Evolutionary conservation across 2,888 invertebrate species (phyloP).

Genomic region (Synanthedon myopaeformis): DNA sequence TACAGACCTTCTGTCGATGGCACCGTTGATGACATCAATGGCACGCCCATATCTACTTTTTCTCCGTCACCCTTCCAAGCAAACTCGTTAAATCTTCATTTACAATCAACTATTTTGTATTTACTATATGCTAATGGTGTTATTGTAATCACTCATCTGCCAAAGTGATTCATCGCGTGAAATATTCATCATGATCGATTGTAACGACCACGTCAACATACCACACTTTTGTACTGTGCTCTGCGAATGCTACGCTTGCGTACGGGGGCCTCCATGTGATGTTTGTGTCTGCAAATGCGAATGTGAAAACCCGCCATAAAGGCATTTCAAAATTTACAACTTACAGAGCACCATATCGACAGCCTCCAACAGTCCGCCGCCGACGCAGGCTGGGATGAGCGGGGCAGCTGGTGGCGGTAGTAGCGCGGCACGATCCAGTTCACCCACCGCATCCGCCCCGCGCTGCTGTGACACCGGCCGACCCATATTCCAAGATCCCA

Average conservation of each 20-base stretch:
- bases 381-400: constrained; percentile 71
- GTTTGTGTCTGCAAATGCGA: constrained; percentile 42
- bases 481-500: constrained; percentile 89
- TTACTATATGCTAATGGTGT: constrained; percentile 8
- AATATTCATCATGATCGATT: neutral
- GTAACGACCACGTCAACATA: constrained; percentile 34
- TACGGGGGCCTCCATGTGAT: constrained; percentile 48
- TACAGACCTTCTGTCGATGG: constrained; percentile 14
- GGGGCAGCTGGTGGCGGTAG: constrained; percentile 65
- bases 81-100: constrained; percentile 57
- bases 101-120: constrained; percentile 27
- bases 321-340: constrained; percentile 70
- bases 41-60: constrained; percentile 40
- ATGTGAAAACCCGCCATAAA: constrained; percentile 65
- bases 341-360: constrained; percentile 76
- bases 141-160: neutral
- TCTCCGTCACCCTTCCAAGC: constrained; percentile 40
- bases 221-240: constrained; percentile 20
- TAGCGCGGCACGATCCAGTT: constrained; percentile 65
- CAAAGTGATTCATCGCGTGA: neutral
- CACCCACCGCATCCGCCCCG: constrained; percentile 66
- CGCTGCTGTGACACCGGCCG: constrained; percentile 94
- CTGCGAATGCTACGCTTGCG: constrained; percentile 49
- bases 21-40: constrained; percentile 34
- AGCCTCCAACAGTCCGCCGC: constrained; percentile 78